Base-by-base conservation (phyloP, 2,113 vertebrate genomes). In the Aleadryas rufinucha region DNA sequence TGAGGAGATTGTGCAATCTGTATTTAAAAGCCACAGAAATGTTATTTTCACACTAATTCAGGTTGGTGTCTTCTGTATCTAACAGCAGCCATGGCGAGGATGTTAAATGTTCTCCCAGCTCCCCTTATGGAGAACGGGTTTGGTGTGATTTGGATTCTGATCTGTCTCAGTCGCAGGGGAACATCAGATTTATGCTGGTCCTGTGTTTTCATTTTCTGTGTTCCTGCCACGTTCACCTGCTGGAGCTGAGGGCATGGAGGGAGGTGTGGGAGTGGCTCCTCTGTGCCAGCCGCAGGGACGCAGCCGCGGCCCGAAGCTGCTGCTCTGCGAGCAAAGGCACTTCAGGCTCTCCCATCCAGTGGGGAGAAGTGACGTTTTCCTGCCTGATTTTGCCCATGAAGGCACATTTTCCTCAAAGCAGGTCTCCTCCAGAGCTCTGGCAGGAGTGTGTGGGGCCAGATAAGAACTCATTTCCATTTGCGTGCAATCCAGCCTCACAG, bases 381-480 rank as follows among this genome's bases (percentile, higher is more conserved):
- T 35, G 61, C 47, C n/a, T 37, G 35, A 28, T 80, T 89, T 57
- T 64, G 18, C 21, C 35, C 35, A 24, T 13, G 23, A 85, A 81
- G 24, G 44, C 54, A 45, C 21, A 10, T 80, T 86, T 83, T 63
- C 71, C 61, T 35, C 27, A 47, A 42, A 39, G 7, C 23, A 47
- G 72, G 19, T 53, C 45, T 80, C 42, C 64, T 65, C 44, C 56
- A 42, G 85, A 59, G 49, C 50, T 56, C 50, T 28, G 23, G 6
- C 63, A 69, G 59, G 42, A 84, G 45, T 74, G 76, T 87, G 76
- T 18, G 56, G 75, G 47, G 44, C 81, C 70, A 92, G 93, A 88
- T 92, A 95, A 94, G 84, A 61, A n/a, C 80, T 84, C 59, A 90
- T 92, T 95, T 94, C 80, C 93, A 89, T 84, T 61, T 57, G 13